Percentiles rank a stretch among this genome's conserved stretches.
phyloP scores from a whole-genome alignment of 2,888 invertebrate genomes.

The Meganola albula region DNA sequence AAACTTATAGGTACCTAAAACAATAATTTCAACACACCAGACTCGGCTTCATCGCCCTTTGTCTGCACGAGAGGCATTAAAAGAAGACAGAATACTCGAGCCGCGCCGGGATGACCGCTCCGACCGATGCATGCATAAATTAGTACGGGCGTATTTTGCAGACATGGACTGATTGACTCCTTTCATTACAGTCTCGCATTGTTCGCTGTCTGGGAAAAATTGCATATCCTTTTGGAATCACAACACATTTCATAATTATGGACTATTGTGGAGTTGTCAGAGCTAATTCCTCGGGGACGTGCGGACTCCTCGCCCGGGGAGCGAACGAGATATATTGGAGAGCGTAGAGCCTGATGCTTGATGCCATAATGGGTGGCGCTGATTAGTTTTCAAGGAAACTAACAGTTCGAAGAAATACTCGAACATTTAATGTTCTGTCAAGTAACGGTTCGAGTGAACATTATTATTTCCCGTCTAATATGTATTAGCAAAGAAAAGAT shows the following conservation, averaged over 20 bases:
- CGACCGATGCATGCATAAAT: slow-evolving; percentile 67
- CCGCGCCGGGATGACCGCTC: slow-evolving; percentile 29
- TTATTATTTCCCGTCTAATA: slow-evolving; percentile 28
- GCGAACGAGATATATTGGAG: slow-evolving; percentile 53
- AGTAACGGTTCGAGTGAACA: slow-evolving; percentile 29
- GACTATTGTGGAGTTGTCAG: slow-evolving; percentile 73
- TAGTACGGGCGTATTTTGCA: slow-evolving; percentile 60
- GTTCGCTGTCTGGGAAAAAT: slow-evolving; percentile 70
- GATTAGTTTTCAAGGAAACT: slow-evolving; percentile 69
- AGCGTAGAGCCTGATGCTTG: slow-evolving; percentile 48
- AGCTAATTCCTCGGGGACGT: slow-evolving; percentile 60
- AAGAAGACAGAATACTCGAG: slow-evolving; percentile 35
- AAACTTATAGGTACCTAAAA: slow-evolving; percentile 7
- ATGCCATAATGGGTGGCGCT: slow-evolving; percentile 56
- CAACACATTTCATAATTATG: slow-evolving; percentile 78
- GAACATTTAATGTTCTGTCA: slow-evolving; percentile 47
- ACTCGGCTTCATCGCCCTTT: slow-evolving; percentile 49
- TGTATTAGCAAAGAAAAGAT: slow-evolving; percentile 17
- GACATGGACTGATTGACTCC: slow-evolving; percentile 74
- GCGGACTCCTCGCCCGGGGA: slow-evolving; percentile 50
- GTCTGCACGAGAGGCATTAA: slow-evolving; percentile 43
- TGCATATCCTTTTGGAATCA: slow-evolving; percentile 63
- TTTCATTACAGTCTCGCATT: slow-evolving; percentile 72
- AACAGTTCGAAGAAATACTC: slow-evolving; percentile 60
- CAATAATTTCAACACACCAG: slow-evolving; percentile 16